Evolutionary conservation across 2,888 invertebrate species (phyloP), one percentile per base, ranked within the genome.

Genomic region (Cerastis rubricosa): DNA sequence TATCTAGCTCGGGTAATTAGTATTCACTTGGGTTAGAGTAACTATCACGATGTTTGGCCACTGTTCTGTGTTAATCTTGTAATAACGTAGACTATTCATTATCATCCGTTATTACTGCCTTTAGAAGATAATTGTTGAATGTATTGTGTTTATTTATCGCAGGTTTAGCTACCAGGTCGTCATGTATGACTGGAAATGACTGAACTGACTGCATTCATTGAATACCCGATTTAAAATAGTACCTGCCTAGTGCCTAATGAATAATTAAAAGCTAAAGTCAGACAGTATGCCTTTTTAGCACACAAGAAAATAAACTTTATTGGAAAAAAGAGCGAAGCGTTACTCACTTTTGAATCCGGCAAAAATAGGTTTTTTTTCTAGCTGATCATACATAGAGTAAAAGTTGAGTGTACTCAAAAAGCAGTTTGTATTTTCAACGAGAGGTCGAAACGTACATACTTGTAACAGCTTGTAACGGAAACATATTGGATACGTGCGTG

Each of bases 1-100:
- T 83, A 69, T 83, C 83, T 71, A 70, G 74, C 35, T 66, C 66
- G 40, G 59, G 51, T 47, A 65, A 83, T 85, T 78, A 71, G 73
- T 71, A 75, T 78, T 72, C 22, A 59, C 25, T 63, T 35, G 45
- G 57, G 14, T 72, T 49, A n/a, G 51, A 68, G 71, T 63, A 35
- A 35, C 35, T 35, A 78, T 71, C 65, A 74, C 54, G 73, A 74
- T 83, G 25, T 66, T 72, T 29, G 22, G 75, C 74, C 71, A 61
- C 65, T 75, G 54, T 68, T 74, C 2, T 57, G 40, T 35, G 43
- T 67, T 77, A 59, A 47, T 65, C 57, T 29, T 40, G 29, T 66
- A 66, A 49, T 77, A 59, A 43, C 9, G 6, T 1, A 22, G 17
- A 35, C n/a, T 47, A 25, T 54, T n/a, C 6, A 40, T 66, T 25